Conservation (phyloP, 2,113 vertebrate genomes). For the Rhombomys opimus region DNA sequence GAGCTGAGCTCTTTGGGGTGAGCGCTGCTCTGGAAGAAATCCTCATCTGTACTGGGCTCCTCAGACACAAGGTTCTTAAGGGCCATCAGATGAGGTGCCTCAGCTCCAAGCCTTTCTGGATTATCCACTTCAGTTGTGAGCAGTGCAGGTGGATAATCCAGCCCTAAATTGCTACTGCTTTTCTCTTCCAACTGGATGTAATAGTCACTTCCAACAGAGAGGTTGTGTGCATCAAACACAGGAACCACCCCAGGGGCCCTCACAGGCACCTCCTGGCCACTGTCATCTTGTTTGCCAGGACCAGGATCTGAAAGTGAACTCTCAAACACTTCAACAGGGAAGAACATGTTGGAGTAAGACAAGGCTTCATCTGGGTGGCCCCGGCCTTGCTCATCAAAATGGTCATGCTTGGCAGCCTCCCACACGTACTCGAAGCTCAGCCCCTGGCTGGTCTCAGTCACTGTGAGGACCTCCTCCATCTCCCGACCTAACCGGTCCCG, state of each 20-base stretch:
- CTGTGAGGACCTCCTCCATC: slow-evolving; percentile 96
- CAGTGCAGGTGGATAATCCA: slow-evolving; percentile 83
- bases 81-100: slow-evolving; percentile 85
- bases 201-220: slow-evolving; percentile 94
- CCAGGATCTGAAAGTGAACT: slow-evolving; percentile 90
- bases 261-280: slow-evolving; percentile 80
- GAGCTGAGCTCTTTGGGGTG: slow-evolving; percentile 90
- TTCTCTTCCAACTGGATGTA: slow-evolving; percentile 97
- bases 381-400: slow-evolving; percentile 90
- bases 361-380: slow-evolving; percentile 89
- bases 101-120: slow-evolving; percentile 82
- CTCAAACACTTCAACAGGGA: slow-evolving; percentile 92
- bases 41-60: slow-evolving; percentile 93
- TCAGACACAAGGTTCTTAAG: slow-evolving; percentile 91
- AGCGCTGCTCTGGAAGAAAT: slow-evolving; percentile 91
- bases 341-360: slow-evolving; percentile 96
- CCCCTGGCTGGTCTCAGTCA: slow-evolving; percentile 97
- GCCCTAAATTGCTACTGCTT: slow-evolving; percentile 87
- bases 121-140: slow-evolving; percentile 85
- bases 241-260: slow-evolving; percentile 92
- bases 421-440: slow-evolving; percentile 98
- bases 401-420: slow-evolving; percentile 97
- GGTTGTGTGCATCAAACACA: slow-evolving; percentile 95
- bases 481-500: slow-evolving; percentile 93
- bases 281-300: slow-evolving; percentile 81